These are phyloP conservation scores for Eupleurogrammus muticus DNA, from an alignment of 2,797 vertebrate genomes.

Conservation along the genomic window DNA sequence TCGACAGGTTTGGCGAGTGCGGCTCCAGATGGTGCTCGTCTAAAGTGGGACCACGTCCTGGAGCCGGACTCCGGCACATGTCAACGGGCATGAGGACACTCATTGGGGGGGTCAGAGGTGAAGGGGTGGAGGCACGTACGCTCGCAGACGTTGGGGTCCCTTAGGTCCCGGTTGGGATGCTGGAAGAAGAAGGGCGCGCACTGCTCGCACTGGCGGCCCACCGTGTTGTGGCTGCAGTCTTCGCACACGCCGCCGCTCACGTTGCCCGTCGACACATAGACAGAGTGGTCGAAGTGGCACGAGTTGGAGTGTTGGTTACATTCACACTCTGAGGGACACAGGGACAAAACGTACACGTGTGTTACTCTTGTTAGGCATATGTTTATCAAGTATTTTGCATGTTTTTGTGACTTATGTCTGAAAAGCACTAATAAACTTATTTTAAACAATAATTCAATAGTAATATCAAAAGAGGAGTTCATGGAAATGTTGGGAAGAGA, in stretches of 20 bases:
- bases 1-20: neutral
- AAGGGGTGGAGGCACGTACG: slow-evolving; percentile 84
- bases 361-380: neutral
- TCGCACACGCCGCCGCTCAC: slow-evolving; percentile 94
- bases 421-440: too few relatives aligned
- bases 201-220: slow-evolving; percentile 92
- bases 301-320: slow-evolving; percentile 92
- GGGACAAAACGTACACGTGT: neutral
- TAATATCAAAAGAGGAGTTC: too few relatives aligned
- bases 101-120: slow-evolving; percentile 11
- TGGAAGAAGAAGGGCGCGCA: slow-evolving; percentile 94
- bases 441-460: too few relatives aligned
- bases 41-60: neutral
- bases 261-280: slow-evolving; percentile 89
- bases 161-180: slow-evolving; percentile 89
- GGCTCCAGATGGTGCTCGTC: slow-evolving; percentile 51
- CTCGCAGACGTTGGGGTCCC: slow-evolving; percentile 92
- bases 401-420: neutral
- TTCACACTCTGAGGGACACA: slow-evolving; percentile 86
- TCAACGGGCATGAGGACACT: too few relatives aligned
- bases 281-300: slow-evolving; percentile 95
- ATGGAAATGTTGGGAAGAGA: too few relatives aligned
- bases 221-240: slow-evolving; percentile 92
- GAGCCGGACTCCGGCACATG: neutral
- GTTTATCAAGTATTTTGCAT: neutral